Percentiles rank a stretch among this genome's conserved stretches.
phyloP scores from a whole-genome alignment of 1,140 invertebrate genomes.

The Oppia nitens region DNA sequence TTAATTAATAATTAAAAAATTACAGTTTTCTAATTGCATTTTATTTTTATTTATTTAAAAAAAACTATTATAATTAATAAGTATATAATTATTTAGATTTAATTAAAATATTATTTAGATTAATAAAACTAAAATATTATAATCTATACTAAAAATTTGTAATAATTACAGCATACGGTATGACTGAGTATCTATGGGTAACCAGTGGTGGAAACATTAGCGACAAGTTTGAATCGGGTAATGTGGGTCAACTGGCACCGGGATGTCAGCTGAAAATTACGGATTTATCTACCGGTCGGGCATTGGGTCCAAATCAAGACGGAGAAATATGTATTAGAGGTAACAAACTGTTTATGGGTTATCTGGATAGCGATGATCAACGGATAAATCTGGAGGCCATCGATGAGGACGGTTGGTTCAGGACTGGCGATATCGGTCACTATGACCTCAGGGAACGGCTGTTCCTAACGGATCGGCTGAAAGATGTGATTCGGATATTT shows the following conservation, averaged over 20 bases:
- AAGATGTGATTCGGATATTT: conserved; percentile 13
- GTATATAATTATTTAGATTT: no score
- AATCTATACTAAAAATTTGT: no score
- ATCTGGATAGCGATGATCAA: conserved; percentile 18
- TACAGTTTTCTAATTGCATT: no score
- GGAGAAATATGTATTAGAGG: conserved; percentile 1
- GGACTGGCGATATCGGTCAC: conserved; percentile 33
- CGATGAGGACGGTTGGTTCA: conserved; percentile 33
- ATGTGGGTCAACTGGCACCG: background rate
- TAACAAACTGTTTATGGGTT: background rate
- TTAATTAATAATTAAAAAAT: no score
- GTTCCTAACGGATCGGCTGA: conserved; percentile 21
- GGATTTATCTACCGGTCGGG: background rate
- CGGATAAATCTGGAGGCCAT: conserved; percentile 27
- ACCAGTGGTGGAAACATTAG: background rate
- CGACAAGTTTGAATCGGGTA: background rate
- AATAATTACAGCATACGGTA: background rate
- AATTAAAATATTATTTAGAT: no score
- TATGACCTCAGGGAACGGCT: conserved; percentile 20
- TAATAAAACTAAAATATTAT: no score
- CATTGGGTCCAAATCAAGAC: background rate
- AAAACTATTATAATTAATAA: no score
- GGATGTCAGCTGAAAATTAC: background rate
- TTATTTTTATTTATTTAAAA: no score
- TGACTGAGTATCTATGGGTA: background rate